Percentiles rank a stretch among this genome's conserved stretches.
Conservation (phyloP, 2,113 vertebrate species). For the Phylloscopus trochiloides region DNA sequence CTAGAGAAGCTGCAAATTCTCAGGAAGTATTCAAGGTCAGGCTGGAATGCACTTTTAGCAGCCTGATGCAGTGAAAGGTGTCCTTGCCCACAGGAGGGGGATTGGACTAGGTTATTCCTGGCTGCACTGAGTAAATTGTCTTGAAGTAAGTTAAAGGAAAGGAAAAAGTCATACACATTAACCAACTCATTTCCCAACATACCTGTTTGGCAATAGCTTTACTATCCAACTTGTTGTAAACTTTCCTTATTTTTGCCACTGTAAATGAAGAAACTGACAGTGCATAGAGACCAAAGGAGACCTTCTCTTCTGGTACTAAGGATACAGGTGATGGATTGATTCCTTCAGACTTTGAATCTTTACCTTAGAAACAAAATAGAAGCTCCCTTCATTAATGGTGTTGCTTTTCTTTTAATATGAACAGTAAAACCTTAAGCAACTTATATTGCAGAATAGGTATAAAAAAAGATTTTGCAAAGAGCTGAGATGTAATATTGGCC, state of each 20-base stretch:
- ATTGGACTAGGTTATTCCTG: not conserved
- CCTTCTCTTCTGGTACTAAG: constrained; percentile 93
- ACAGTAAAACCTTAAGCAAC: not conserved
- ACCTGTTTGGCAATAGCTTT: constrained; percentile 99
- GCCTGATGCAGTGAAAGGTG: not conserved
- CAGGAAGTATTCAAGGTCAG: not conserved
- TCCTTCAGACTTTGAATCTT: constrained; percentile 90
- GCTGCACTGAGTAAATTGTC: not conserved
- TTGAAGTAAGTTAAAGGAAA: not conserved
- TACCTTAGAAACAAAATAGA: constrained; percentile 77
- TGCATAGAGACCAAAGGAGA: constrained; percentile 93
- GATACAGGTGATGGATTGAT: constrained; percentile 79
- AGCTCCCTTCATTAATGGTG: not conserved
- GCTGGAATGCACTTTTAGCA: not conserved
- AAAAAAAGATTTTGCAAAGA: not conserved
- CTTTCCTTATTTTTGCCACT: constrained; percentile 93
- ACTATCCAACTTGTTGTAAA: constrained; percentile 97
- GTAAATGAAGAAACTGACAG: constrained; percentile 92
- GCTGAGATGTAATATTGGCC: not conserved
- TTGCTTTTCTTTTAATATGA: not conserved
- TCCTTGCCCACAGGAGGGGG: not conserved
- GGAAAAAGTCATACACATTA: not conserved
- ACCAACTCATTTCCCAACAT: not conserved
- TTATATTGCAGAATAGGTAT: not conserved
- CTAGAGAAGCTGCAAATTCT: not conserved